These are phyloP conservation scores for Trinectes maculatus DNA, from an alignment of 2,113 vertebrate genomes.

Conservation along the genomic window DNA sequence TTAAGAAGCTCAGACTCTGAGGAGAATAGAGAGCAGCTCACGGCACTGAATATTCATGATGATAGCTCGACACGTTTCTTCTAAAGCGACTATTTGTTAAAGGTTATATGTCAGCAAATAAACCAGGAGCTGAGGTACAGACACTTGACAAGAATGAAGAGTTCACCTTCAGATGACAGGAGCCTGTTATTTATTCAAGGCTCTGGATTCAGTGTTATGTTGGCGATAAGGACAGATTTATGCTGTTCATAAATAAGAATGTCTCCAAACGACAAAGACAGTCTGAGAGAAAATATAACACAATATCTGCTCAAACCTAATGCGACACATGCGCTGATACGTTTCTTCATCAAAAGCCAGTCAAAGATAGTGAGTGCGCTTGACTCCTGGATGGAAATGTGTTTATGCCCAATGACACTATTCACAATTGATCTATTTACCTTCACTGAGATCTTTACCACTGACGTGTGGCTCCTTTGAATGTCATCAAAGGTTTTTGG, in stretches of 20 bases:
- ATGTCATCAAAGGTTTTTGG: too few relatives aligned
- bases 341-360: too few relatives aligned
- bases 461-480: too few relatives aligned
- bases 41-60: slow-evolving; percentile 60
- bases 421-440: too few relatives aligned
- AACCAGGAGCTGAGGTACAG: slow-evolving; percentile 15
- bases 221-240: slow-evolving; percentile 29
- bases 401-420: too few relatives aligned
- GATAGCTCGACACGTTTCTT: slow-evolving; percentile 1
- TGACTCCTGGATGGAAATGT: too few relatives aligned
- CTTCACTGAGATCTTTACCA: too few relatives aligned
- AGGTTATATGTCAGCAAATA: slow-evolving; percentile 52
- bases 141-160: slow-evolving; percentile 32
- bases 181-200: slow-evolving; percentile 28
- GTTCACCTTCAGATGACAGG: slow-evolving; percentile 49
- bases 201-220: slow-evolving; percentile 18
- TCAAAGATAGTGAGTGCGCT: too few relatives aligned
- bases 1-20: slow-evolving; percentile 47
- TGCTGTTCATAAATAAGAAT: slow-evolving; percentile 7
- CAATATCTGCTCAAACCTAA: too few relatives aligned
- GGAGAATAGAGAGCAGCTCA: slow-evolving; percentile 53
- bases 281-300: not conserved
- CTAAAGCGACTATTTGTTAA: slow-evolving; percentile 38
- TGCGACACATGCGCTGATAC: too few relatives aligned
- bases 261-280: not conserved